These are phyloP conservation scores for Streptopelia turtur DNA, from an alignment of 2,797 vertebrate species.

Conservation along the genomic window DNA sequence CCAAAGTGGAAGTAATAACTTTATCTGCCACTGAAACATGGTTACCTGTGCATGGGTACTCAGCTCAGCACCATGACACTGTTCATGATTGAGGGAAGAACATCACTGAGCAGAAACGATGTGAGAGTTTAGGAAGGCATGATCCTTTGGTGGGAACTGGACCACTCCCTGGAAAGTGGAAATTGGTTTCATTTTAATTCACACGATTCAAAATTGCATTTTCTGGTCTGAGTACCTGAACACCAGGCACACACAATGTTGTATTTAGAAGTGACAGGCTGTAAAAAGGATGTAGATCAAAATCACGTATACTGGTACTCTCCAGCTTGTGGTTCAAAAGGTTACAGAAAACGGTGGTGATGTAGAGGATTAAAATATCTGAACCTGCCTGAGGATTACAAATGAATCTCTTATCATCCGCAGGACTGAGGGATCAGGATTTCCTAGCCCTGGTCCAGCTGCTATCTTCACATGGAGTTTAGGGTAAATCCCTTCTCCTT, in stretches of 20 bases:
- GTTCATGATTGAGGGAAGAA: neutral
- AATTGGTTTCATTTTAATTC: neutral
- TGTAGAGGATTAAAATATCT: neutral
- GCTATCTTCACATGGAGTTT: neutral
- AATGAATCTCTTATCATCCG: neutral
- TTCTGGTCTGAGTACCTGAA: neutral
- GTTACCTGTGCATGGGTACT: neutral
- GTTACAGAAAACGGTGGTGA: neutral
- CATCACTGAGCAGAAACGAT: neutral
- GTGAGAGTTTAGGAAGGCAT: neutral
- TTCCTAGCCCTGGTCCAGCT: neutral
- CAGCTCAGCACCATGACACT: neutral
- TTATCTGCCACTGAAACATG: neutral
- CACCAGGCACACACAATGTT: fast-evolving
- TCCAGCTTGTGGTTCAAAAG: neutral
- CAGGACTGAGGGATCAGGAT: neutral
- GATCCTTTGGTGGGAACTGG: neutral
- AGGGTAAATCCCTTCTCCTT: neutral
- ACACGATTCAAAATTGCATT: neutral
- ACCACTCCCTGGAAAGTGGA: neutral
- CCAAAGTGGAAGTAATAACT: neutral
- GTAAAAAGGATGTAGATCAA: neutral
- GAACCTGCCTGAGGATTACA: neutral
- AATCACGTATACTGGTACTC: fast-evolving
- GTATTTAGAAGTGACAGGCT: neutral